Conservation (phyloP, 2,888 invertebrate genomes). For the Lochmaea capreae region DNA sequence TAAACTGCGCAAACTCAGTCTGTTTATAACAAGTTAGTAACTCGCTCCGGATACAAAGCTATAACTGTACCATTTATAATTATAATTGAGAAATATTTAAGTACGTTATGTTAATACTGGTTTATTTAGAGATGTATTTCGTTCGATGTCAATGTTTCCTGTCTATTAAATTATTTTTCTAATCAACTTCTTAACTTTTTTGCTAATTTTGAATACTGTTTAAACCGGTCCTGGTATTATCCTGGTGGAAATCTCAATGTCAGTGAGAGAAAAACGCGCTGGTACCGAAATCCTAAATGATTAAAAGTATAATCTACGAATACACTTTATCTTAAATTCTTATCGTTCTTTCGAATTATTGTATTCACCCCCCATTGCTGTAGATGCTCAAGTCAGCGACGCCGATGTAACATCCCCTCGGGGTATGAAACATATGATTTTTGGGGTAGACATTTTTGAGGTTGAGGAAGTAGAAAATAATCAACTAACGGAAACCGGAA, state of each 20-base stretch:
- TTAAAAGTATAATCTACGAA: conserved; percentile 63
- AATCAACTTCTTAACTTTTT: too few species aligned
- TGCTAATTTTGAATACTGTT: too few species aligned
- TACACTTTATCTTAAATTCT: conserved; percentile 59
- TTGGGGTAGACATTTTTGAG: conserved; percentile 20
- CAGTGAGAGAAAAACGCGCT: conserved; percentile 38
- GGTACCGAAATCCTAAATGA: conserved; percentile 57
- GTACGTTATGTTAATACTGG: too few species aligned
- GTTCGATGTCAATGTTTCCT: too few species aligned
- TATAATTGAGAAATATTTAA: too few species aligned
- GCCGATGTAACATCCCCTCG: conserved; percentile 10
- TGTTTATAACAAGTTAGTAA: too few species aligned
- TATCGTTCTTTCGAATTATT: conserved; percentile 51
- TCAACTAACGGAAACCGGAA: conserved; percentile 8
- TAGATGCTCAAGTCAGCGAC: conserved; percentile 25
- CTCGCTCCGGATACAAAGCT: too few species aligned
- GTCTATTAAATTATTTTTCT: too few species aligned
- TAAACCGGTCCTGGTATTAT: conserved; percentile 7
- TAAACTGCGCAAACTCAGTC: too few species aligned
- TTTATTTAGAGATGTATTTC: too few species aligned
- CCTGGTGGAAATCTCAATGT: conserved; percentile 32
- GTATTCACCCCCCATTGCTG: conserved; percentile 39
- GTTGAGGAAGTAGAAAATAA: conserved; percentile 17
- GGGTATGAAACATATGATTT: conserved; percentile 22
- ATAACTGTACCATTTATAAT: too few species aligned